These are phyloP conservation scores for Centrocercus urophasianus DNA, from an alignment of 2,113 vertebrate species.

Conservation along the genomic window DNA sequence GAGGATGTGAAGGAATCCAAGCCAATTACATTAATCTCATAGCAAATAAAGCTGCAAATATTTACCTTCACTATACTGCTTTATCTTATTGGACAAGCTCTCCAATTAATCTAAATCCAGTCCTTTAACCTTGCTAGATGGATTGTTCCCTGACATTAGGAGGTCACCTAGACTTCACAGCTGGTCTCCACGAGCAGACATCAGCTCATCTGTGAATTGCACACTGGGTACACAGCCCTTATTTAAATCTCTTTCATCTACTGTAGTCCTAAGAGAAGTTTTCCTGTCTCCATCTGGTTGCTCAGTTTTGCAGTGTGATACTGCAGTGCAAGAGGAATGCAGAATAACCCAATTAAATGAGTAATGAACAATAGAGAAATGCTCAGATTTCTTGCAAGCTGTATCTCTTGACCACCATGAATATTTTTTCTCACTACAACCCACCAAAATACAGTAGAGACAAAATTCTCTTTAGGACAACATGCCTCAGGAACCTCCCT, in stretches of 20 bases:
- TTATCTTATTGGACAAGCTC: constrained; percentile 57
- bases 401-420: accelerated
- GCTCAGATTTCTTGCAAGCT: background rate
- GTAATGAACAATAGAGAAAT: background rate
- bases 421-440: background rate
- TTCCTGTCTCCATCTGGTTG: background rate
- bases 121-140: constrained; percentile 46
- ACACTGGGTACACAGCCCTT: background rate
- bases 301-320: background rate
- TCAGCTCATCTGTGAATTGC: background rate
- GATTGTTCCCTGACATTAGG: background rate
- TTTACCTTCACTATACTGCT: constrained; percentile 42
- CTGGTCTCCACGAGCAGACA: background rate
- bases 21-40: constrained; percentile 67
- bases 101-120: constrained; percentile 58
- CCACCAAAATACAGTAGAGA: accelerated
- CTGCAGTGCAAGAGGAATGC: background rate
- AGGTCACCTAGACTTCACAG: background rate
- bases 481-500: background rate
- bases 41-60: constrained; percentile 67
- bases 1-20: constrained; percentile 66
- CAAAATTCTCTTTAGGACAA: accelerated
- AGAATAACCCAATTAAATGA: background rate
- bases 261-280: background rate
- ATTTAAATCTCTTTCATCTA: background rate